Percentiles rank a stretch among this genome's conserved stretches.
phyloP scores from a whole-genome alignment of 2,888 invertebrate genomes.

The Amblyjoppa proteus region DNA sequence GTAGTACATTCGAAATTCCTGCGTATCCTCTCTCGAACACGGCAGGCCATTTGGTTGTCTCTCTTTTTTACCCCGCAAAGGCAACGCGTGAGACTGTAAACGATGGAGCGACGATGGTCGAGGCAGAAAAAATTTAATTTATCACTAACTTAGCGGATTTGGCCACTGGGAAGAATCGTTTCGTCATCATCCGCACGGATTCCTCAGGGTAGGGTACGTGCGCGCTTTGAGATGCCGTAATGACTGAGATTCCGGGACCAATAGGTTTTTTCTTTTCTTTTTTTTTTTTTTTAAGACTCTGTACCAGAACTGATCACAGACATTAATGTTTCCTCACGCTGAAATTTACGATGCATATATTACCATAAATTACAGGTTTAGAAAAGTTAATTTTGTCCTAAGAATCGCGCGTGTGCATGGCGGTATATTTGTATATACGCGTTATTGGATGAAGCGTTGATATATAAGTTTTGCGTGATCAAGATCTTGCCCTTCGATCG shows the following conservation, averaged over 20 bases:
- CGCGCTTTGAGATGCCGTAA: background rate
- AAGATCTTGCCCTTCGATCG: background rate
- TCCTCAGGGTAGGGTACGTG: background rate
- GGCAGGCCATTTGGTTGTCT: background rate
- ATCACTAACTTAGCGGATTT: background rate
- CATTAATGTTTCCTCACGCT: background rate
- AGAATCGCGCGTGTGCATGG: background rate
- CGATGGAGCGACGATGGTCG: background rate
- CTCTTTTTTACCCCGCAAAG: background rate
- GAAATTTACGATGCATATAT: conserved; percentile 10
- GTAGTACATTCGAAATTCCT: conserved; percentile 47
- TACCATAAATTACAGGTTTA: background rate
- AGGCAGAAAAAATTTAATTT: background rate
- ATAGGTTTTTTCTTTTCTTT: too few species aligned
- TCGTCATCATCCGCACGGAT: background rate
- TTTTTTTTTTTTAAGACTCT: background rate
- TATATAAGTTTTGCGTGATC: background rate
- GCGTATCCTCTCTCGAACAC: background rate
- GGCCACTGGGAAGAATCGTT: background rate
- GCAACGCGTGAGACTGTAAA: background rate
- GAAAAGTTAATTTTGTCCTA: background rate
- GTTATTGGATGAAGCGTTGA: background rate
- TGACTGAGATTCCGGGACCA: background rate
- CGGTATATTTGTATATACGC: background rate
- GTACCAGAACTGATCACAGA: background rate